Percentiles rank a stretch among this genome's conserved stretches.
Evolutionary conservation across 2,113 vertebrate genomes (phyloP).

Genomic region (Anser brachyrhynchus): DNA sequence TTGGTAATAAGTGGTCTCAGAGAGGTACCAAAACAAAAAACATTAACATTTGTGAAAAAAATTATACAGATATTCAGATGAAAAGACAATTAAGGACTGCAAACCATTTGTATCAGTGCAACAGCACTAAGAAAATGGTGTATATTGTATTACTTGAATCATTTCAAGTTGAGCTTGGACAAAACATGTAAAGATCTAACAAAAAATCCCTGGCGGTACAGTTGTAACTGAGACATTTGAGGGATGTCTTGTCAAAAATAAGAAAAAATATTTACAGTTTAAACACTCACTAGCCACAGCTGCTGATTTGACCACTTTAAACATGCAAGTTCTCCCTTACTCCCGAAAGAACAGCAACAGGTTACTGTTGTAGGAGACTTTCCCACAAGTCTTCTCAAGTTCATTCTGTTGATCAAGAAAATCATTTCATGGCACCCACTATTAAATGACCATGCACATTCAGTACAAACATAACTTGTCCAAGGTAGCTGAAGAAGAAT

Average conservation of each 20-base stretch:
- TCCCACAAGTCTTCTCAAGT: neutral
- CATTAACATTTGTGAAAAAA: neutral
- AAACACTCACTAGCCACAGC: fast-evolving
- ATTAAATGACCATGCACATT: neutral
- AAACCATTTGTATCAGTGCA: neutral
- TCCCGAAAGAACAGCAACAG: neutral
- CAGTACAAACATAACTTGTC: neutral
- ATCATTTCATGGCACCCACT: neutral
- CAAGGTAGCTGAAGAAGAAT: neutral
- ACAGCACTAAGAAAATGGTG: neutral
- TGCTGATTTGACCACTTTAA: neutral
- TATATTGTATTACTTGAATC: neutral
- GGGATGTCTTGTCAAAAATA: neutral
- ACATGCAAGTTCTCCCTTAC: neutral
- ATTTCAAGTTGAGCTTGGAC: neutral
- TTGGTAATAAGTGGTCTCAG: neutral
- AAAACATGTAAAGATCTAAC: neutral
- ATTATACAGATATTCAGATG: neutral
- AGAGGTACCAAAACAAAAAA: neutral
- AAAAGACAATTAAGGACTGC: neutral
- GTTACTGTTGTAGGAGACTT: neutral
- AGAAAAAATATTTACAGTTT: neutral
- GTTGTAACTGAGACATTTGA: neutral
- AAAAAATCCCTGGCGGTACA: neutral
- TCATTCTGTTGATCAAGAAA: conserved; percentile 15